A percentile compares a stretch with the other conserved stretches of the same genome.
phyloP scores from a whole-genome alignment of 2,888 invertebrate genomes.

The Troides oblongomaculatus region DNA sequence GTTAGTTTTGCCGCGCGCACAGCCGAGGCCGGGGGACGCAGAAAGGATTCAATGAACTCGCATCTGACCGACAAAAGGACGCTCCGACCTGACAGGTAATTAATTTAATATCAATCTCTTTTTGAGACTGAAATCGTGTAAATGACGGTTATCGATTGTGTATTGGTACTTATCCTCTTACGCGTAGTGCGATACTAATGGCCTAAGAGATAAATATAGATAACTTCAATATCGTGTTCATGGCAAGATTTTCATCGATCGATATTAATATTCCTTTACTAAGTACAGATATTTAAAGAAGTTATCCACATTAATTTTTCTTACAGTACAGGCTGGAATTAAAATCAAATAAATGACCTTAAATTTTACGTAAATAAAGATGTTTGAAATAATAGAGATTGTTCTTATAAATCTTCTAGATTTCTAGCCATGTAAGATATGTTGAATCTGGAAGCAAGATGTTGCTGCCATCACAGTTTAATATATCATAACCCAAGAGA shows the following conservation, averaged over 20 bases:
- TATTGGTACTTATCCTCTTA: neutral
- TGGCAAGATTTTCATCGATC: neutral
- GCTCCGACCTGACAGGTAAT: conserved; percentile 27
- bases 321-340: too few relatives aligned
- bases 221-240: neutral
- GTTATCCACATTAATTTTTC: too few relatives aligned
- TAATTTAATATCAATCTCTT: conserved; percentile 30
- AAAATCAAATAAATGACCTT: too few relatives aligned
- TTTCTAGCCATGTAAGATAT: too few relatives aligned
- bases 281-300: too few relatives aligned
- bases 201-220: neutral
- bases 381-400: too few relatives aligned
- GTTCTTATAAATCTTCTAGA: too few relatives aligned
- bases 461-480: too few relatives aligned
- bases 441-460: too few relatives aligned
- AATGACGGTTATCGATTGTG: conserved; percentile 6
- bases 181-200: neutral
- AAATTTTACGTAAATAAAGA: too few relatives aligned
- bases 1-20: conserved; percentile 9
- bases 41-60: conserved; percentile 31
- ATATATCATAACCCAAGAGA: too few relatives aligned
- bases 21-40: conserved; percentile 27
- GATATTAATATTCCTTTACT: neutral
- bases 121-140: conserved; percentile 20
- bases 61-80: conserved; percentile 29